Percentiles rank a stretch among this genome's conserved stretches.
These are phyloP conservation scores for Cataglyphis rosenhaueri DNA, from an alignment of 2,888 invertebrate genomes.

Conservation along the genomic window DNA sequence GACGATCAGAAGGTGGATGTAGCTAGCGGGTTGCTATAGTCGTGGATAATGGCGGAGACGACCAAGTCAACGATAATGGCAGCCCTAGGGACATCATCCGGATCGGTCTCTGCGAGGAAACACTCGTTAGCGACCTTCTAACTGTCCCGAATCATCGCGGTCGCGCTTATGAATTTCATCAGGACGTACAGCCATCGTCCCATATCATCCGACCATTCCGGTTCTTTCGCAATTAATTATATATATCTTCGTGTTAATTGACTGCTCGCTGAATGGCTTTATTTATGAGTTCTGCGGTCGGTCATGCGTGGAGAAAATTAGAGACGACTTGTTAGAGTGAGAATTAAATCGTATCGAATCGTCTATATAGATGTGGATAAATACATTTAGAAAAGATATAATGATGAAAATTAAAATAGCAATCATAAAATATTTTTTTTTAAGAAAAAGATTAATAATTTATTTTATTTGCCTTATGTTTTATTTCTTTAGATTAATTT, in stretches of 20 bases:
- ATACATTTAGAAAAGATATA: neutral
- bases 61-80: conserved; percentile 76
- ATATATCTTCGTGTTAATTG: conserved; percentile 76
- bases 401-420: neutral
- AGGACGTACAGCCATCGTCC: conserved; percentile 43
- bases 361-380: neutral
- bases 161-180: conserved; percentile 72
- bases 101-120: conserved; percentile 73
- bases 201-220: conserved; percentile 11
- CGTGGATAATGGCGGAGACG: conserved; percentile 77
- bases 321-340: neutral
- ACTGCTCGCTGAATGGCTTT: conserved; percentile 63
- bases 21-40: conserved; percentile 61
- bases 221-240: conserved; percentile 65
- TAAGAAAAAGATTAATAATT: neutral
- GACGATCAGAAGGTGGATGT: conserved; percentile 53
- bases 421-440: neutral
- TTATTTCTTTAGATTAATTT: neutral
- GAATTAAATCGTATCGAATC: neutral
- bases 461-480: neutral
- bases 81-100: conserved; percentile 77
- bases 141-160: conserved; percentile 74
- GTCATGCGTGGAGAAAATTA: conserved; percentile 21
- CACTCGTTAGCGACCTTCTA: conserved; percentile 81
- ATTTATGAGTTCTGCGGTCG: conserved; percentile 23